Percentiles rank a stretch among this genome's conserved stretches.
These are phyloP conservation scores for Nyctibius bracteatus DNA, from an alignment of 2,113 vertebrate genomes.

Conservation along the genomic window DNA sequence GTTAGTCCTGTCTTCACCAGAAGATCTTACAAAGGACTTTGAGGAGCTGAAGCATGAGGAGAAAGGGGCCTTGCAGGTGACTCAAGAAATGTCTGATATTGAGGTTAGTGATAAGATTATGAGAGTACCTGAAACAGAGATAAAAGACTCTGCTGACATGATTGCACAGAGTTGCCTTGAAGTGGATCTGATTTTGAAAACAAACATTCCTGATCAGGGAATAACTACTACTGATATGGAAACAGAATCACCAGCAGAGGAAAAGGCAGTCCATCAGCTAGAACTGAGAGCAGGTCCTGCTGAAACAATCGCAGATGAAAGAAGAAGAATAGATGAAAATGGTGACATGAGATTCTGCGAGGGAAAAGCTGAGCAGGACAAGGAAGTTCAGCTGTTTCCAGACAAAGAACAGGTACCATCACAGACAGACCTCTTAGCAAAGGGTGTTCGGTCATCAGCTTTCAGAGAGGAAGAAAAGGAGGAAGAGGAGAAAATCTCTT, in stretches of 20 bases:
- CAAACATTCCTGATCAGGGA: constrained; percentile 61
- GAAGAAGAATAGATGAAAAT: constrained; percentile 64
- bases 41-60: constrained; percentile 88
- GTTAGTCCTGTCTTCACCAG: constrained; percentile 87
- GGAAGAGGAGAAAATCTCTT: constrained; percentile 53
- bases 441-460: background rate
- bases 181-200: constrained; percentile 50
- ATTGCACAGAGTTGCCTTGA: background rate
- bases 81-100: background rate
- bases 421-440: background rate
- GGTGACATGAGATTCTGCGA: constrained; percentile 60
- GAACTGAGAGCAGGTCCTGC: constrained; percentile 32
- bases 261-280: constrained; percentile 33
- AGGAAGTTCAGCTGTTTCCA: constrained; percentile 30
- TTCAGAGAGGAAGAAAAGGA: constrained; percentile 59
- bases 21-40: constrained; percentile 96
- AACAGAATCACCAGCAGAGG: constrained; percentile 62
- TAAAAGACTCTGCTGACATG: constrained; percentile 13
- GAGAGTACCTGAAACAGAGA: constrained; percentile 12
- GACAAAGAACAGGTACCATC: constrained; percentile 38
- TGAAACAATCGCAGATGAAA: constrained; percentile 73
- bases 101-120: background rate
- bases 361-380: constrained; percentile 49
- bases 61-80: constrained; percentile 34
- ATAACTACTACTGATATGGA: constrained; percentile 55